Conservation (phyloP, 2,113 vertebrate species). For the Percopsis transmontana region DNA sequence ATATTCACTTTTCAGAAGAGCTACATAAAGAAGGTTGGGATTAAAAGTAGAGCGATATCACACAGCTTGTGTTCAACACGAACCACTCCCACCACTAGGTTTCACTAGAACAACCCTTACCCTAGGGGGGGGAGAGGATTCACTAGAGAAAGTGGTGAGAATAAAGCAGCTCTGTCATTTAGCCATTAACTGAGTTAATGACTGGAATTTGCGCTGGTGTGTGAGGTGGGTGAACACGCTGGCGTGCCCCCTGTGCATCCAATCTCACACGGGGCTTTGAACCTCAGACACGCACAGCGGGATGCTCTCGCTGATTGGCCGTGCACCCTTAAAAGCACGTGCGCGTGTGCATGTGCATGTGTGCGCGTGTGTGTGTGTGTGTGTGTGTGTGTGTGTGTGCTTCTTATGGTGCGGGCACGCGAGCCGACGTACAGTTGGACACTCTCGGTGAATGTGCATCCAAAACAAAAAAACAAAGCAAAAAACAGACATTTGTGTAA, state of each 20-base stretch:
- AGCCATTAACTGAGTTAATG: slow-evolving; percentile 22
- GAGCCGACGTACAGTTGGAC: too few relatives aligned
- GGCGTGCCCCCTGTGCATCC: slow-evolving; percentile 1
- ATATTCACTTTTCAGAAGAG: too few relatives aligned
- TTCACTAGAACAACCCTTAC: too few relatives aligned
- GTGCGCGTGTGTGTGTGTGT: not conserved
- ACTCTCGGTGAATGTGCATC: not conserved
- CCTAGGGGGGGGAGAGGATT: not conserved
- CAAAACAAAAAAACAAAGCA: too few relatives aligned
- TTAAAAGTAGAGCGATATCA: too few relatives aligned
- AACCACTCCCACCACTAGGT: too few relatives aligned
- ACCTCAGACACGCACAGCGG: slow-evolving; percentile 6
- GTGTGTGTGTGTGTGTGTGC: too few relatives aligned
- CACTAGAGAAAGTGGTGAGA: slow-evolving; percentile 14
- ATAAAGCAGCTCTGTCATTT: slow-evolving; percentile 28
- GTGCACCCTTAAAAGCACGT: slow-evolving; percentile 1
- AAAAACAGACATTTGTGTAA: not conserved
- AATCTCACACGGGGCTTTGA: slow-evolving; percentile 16
- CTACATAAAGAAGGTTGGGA: too few relatives aligned
- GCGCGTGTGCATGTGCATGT: not conserved
- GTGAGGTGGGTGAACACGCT: not conserved
- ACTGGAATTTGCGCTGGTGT: not conserved
- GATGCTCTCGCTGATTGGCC: slow-evolving; percentile 17
- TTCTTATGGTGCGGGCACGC: too few relatives aligned
- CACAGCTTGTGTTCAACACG: too few relatives aligned